These are phyloP conservation scores for Halyomorpha halys DNA, from an alignment of 1,140 invertebrate species.

Conservation along the genomic window DNA sequence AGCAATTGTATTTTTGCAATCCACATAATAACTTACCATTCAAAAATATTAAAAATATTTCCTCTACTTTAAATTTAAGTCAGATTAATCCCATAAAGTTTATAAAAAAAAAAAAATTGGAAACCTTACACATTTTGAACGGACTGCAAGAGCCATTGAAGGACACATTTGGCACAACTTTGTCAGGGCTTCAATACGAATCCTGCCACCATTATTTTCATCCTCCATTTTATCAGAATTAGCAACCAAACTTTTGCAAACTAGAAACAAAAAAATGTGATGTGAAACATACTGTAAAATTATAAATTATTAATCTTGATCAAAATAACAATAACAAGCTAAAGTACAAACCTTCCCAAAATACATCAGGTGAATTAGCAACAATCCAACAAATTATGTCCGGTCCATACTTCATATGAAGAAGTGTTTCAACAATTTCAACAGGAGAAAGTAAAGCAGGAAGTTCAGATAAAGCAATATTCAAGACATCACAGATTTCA, in stretches of 20 bases:
- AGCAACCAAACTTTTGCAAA: conserved; percentile 70
- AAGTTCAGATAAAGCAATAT: conserved; percentile 83
- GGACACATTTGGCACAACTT: conserved; percentile 85
- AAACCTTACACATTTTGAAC: conserved; percentile 60
- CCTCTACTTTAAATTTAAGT: too few relatives aligned
- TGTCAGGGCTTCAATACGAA: conserved; percentile 60
- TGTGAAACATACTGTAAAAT: neutral
- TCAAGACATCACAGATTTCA: conserved; percentile 90
- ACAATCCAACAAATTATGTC: conserved; percentile 80
- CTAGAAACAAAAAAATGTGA: conserved; percentile 41
- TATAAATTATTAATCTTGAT: neutral
- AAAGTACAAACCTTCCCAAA: conserved; percentile 61
- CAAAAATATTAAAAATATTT: too few relatives aligned
- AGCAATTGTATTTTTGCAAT: conserved; percentile 17
- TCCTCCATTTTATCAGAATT: conserved; percentile 86
- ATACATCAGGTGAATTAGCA: conserved; percentile 87
- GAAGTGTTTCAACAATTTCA: conserved; percentile 73
- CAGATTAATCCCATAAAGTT: neutral
- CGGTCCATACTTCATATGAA: conserved; percentile 83
- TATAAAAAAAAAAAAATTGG: too few relatives aligned
- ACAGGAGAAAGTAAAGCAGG: conserved; percentile 75
- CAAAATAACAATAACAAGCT: neutral
- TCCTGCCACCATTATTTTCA: conserved; percentile 54
- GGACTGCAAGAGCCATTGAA: conserved; percentile 64
- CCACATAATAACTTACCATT: neutral